Conservation (phyloP, 1,140 invertebrate species). For the Penaeus indicus region DNA sequence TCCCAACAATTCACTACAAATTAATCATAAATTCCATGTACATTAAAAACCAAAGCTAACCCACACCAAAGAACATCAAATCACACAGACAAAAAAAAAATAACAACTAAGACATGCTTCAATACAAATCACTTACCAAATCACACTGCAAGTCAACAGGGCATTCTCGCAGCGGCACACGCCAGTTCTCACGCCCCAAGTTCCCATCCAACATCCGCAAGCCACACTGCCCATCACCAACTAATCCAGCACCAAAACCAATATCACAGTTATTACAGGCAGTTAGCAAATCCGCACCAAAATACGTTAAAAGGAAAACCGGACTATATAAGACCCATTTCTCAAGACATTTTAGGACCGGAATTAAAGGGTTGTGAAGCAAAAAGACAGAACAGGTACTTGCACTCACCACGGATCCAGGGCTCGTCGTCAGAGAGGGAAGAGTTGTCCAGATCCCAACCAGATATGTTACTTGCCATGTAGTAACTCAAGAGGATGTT, state of each 20-base stretch:
- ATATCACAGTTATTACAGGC: conserved; percentile 47
- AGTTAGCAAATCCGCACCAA: conserved; percentile 25
- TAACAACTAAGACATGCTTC: too few relatives aligned
- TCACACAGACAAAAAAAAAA: background rate
- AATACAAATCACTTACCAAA: conserved; percentile 26
- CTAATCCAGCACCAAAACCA: background rate
- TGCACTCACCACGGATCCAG: conserved; percentile 19
- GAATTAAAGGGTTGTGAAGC: too few relatives aligned
- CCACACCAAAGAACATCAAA: background rate
- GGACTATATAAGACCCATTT: background rate
- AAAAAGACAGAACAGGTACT: too few relatives aligned
- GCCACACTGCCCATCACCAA: conserved; percentile 48
- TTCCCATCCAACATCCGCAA: conserved; percentile 59
- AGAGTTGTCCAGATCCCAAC: conserved; percentile 38
- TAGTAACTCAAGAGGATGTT: conserved; percentile 51
- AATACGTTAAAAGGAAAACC: background rate
- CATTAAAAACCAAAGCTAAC: background rate
- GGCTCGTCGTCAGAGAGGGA: conserved; percentile 28
- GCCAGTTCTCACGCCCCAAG: conserved; percentile 52
- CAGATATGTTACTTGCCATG: conserved; percentile 35
- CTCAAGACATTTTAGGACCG: background rate
- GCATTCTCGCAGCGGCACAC: conserved; percentile 48
- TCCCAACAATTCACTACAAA: too few relatives aligned
- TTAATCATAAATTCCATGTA: too few relatives aligned
- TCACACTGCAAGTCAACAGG: conserved; percentile 57